Conservation (phyloP, 2,797 vertebrate species). For the Heteromormyrus szaboi region DNA sequence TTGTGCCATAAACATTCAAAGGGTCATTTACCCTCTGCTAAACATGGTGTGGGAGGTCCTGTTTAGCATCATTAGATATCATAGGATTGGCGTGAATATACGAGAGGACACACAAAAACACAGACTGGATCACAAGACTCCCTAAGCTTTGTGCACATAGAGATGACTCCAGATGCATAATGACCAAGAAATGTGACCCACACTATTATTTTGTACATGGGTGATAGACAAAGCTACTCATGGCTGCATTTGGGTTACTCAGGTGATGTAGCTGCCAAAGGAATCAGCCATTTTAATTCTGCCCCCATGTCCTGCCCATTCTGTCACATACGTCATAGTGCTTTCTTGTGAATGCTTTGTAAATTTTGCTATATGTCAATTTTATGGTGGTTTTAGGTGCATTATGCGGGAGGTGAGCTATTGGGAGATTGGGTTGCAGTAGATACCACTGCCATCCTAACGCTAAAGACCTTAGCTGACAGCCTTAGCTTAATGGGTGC, state of each 20-base stretch:
- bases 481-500: slow-evolving; percentile 1
- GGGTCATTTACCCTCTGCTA: not conserved
- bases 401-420: not conserved
- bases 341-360: slow-evolving; percentile 3
- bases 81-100: not conserved
- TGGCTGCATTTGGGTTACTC: not conserved
- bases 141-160: not conserved
- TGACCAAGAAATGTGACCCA: not conserved
- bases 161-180: not conserved
- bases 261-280: not conserved
- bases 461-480: not conserved
- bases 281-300: not conserved
- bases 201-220: not conserved
- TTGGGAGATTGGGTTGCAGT: not conserved
- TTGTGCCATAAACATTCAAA: not conserved
- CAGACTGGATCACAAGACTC: not conserved
- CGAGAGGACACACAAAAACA: not conserved
- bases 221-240: not conserved
- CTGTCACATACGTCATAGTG: not conserved
- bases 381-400: not conserved
- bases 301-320: not conserved
- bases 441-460: not conserved
- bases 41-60: not conserved
- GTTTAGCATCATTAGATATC: not conserved
- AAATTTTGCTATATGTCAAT: slow-evolving; percentile 3